Base-by-base conservation (phyloP, 2,888 invertebrate species). In the Helobdella robusta region DNA sequence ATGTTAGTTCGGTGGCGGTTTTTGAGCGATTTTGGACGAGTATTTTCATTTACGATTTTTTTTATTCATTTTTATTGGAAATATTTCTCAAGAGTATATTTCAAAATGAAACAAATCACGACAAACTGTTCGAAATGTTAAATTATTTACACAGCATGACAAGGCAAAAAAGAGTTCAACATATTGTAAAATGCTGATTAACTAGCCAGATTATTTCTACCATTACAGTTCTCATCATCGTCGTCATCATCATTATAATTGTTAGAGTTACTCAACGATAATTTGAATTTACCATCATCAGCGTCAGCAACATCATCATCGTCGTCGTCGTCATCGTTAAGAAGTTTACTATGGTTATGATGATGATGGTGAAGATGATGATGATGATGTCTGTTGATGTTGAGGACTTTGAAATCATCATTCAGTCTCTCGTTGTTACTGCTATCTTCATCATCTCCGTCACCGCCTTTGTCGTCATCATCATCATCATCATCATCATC, bases 261-360 rank as follows among this genome's bases (percentile, higher is more conserved):
- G 23, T 58, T 20, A 20, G 11, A 8, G 23, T 58, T 34, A 30
- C 32, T 23, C 23, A 30, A 25, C 23, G 23, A 25, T 30, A 30
- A 11, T 30, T 58, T 34, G 32, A 30, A 25, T 30, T 58, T 34
- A 58, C 32, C 59, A 20, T 58, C 59, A 30, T 58, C 32, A 20
- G 11, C 23, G 32, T 58, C 59, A 58, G 23, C 59, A 58, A 30
- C 59, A 58, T 58, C 62, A 65, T 65, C 65, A 59, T 65, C 65
- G 46, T 59, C 59, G 44, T 65, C 65, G 50, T 65, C 65, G 48
- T 59, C 65, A 59, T 64, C 64, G 59, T 59, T 40, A 64, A 25
- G 36, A 58, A 15, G 40, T 8, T 59, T 32, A 54, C 11, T 54
- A 54, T 63, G 35, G 35, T 56, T 34, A 54, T 56, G 20, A 58